phyloP scores from a whole-genome alignment of 2,113 vertebrate genomes.

The Falco punctatus region DNA sequence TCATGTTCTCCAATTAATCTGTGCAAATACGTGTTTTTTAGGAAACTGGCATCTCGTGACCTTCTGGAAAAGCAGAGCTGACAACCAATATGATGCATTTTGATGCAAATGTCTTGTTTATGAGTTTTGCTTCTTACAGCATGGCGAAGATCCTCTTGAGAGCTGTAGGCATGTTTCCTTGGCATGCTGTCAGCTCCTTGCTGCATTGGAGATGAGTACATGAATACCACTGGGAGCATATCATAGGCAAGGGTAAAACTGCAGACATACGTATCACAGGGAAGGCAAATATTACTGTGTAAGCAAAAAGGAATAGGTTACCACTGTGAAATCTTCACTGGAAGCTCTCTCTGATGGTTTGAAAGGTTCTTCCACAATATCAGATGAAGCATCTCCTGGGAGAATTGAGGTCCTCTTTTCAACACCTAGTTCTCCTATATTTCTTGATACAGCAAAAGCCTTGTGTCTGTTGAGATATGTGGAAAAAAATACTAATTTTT shows the following conservation, averaged over 20 bases:
- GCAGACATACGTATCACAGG: not conserved
- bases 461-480: conserved; percentile 69
- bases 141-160: not conserved
- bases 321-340: conserved; percentile 22
- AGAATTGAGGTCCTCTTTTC: conserved; percentile 75
- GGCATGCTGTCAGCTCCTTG: conserved; percentile 52
- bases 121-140: not conserved
- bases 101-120: conserved; percentile 57
- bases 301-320: not conserved
- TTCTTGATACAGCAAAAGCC: conserved; percentile 79
- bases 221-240: not conserved
- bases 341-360: conserved; percentile 14
- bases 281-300: not conserved
- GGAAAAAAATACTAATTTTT: not conserved
- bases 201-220: conserved; percentile 40
- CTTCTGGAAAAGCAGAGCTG: conserved; percentile 72
- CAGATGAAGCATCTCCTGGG: not conserved
- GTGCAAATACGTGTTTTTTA: conserved; percentile 63
- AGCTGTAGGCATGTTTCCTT: not conserved
- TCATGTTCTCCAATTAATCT: conserved; percentile 73
- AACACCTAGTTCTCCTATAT: conserved; percentile 70
- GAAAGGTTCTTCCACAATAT: conserved; percentile 58
- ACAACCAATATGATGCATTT: conserved; percentile 56
- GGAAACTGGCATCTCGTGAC: conserved; percentile 69
- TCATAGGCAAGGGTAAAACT: not conserved